A percentile compares a stretch with the other conserved stretches of the same genome.
Conservation (phyloP, 2,888 invertebrate species). For the Dorcus hopei region DNA sequence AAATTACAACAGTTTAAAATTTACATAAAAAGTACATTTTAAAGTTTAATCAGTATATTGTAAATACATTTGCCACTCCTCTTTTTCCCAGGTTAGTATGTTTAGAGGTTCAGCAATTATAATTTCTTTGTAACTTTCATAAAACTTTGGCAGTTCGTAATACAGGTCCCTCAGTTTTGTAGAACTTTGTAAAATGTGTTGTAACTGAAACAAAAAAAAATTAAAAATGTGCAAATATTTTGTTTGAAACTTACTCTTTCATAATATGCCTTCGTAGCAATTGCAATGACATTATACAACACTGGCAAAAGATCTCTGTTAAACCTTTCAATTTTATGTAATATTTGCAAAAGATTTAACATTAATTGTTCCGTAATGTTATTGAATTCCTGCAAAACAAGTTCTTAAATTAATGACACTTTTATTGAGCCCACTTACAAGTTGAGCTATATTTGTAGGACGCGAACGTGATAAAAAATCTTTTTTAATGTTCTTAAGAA, state of each 20-base stretch:
- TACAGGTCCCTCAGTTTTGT: neutral
- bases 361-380: neutral
- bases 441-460: neutral
- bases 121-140: neutral
- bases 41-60: neutral
- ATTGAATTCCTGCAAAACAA: neutral
- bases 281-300: neutral
- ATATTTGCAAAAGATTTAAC: neutral
- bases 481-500: neutral
- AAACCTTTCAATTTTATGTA: neutral
- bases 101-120: neutral
- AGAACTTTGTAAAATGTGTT: neutral
- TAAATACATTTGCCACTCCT: neutral
- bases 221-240: neutral
- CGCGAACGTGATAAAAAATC: neutral
- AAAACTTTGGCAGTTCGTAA: neutral
- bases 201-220: neutral
- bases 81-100: neutral
- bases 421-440: neutral
- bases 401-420: neutral
- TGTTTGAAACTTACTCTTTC: neutral
- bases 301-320: neutral
- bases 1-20: too few species aligned
- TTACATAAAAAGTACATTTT: neutral
- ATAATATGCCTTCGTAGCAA: neutral